A percentile compares a stretch with the other conserved stretches of the same genome.
Evolutionary conservation across 2,113 vertebrate species (phyloP).

Genomic region (Echinops telfairi): DNA sequence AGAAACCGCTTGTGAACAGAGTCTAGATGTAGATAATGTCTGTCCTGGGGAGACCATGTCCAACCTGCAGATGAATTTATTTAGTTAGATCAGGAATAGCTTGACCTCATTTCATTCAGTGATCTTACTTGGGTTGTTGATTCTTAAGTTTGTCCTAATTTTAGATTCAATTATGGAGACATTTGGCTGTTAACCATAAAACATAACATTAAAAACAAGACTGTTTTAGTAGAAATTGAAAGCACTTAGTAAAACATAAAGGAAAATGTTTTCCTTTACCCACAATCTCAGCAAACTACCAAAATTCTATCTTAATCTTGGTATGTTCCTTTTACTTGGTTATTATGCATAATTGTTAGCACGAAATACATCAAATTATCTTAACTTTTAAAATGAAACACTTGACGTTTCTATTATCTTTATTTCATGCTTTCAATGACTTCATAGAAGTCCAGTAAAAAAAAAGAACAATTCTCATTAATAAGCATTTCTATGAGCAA

Average conservation of each 20-base stretch:
- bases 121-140: slow-evolving; percentile 27
- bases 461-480: no score
- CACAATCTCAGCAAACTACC: neutral
- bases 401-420: no score
- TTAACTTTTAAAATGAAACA: no score
- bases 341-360: no score
- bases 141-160: slow-evolving; percentile 47
- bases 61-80: slow-evolving; percentile 34
- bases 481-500: no score
- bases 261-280: neutral
- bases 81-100: neutral
- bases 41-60: neutral
- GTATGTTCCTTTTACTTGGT: neutral
- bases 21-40: neutral
- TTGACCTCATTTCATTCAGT: slow-evolving; percentile 3
- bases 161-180: slow-evolving; percentile 14
- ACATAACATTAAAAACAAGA: neutral
- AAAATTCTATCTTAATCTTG: slow-evolving; percentile 11
- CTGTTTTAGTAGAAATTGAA: slow-evolving; percentile 29
- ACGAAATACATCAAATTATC: no score
- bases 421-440: no score
- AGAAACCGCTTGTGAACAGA: slow-evolving; percentile 33
- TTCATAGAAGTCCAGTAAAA: no score
- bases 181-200: slow-evolving; percentile 25
- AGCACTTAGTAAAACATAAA: neutral